A percentile compares a stretch with the other conserved stretches of the same genome.
Evolutionary conservation across 1,140 invertebrate genomes (phyloP).

Genomic region (Phortica variegata): DNA sequence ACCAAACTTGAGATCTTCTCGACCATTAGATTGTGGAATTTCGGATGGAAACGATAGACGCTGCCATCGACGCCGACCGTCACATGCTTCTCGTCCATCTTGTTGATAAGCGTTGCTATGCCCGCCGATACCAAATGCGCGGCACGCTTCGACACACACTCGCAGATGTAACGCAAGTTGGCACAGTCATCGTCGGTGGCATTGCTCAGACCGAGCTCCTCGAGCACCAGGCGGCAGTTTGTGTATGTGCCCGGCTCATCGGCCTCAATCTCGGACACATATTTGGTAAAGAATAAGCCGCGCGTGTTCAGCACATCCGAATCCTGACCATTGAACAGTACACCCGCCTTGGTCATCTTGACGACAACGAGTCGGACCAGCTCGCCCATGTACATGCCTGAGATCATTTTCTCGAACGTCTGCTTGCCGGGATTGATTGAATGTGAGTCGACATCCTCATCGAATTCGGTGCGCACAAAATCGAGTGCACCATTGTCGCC

Average conservation of each 20-base stretch:
- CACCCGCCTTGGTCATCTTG: constrained; percentile 74
- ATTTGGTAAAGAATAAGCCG: constrained; percentile 93
- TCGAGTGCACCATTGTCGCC: constrained; percentile 88
- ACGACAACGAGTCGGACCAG: constrained; percentile 76
- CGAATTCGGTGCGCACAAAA: constrained; percentile 87
- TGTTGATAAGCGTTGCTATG: constrained; percentile 77
- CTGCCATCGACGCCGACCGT: constrained; percentile 98
- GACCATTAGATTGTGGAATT: constrained; percentile 96
- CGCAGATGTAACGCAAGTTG: constrained; percentile 89
- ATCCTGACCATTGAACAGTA: constrained; percentile 78
- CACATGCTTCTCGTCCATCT: constrained; percentile 86
- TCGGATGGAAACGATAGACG: constrained; percentile 97
- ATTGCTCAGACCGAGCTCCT: constrained; percentile 74
- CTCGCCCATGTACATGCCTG: constrained; percentile 93
- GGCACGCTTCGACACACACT: constrained; percentile 87
- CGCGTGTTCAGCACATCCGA: constrained; percentile 74
- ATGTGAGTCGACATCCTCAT: constrained; percentile 80
- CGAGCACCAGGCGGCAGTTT: constrained; percentile 84
- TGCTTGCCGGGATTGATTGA: constrained; percentile 84
- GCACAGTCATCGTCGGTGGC: constrained; percentile 86
- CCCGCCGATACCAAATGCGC: constrained; percentile 92
- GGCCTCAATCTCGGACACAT: constrained; percentile 96
- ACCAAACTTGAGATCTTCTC: constrained; percentile 86
- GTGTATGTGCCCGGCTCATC: constrained; percentile 80
- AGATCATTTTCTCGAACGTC: constrained; percentile 92